Base-by-base conservation (phyloP, 2,888 invertebrate species). In the Plemyria rubiginata region DNA sequence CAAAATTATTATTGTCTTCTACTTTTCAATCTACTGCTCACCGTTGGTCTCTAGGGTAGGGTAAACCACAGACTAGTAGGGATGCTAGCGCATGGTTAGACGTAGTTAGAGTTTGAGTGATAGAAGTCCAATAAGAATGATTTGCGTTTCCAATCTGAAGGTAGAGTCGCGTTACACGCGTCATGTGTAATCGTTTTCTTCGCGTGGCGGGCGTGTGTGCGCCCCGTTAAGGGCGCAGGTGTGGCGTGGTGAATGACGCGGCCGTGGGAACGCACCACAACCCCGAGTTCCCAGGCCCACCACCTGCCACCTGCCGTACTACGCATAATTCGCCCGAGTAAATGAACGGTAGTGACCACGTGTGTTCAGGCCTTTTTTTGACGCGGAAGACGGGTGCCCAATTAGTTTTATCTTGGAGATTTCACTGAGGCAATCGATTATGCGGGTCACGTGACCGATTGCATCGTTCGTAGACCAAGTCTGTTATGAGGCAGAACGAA, bases 301-400 rank as follows among this genome's bases (percentile, higher is more conserved):
- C 49, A 48, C 49, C 87, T 87, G 88, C 88, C 92, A 90, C 91
- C 90, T 90, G 91, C 90, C 86, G 83, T 90, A 92, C 90, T 92
- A 91, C 92, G 91, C 92, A 91, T 92, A 90, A 92, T 92, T 91
- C 90, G 91, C 90, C 87, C 87, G 87, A 89, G 90, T 91, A 92
- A 92, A 90, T 90, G 92, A 91, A 92, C 92, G 92, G 92, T 92
- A 92, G 90, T 92, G 92, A 90, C 92, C 92, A 92, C 92, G 92
- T 92, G 92, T 92, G 84, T 80, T 78, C 80, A 43, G 78, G 79
- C 86, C 87, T 87, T 90, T 90, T 88, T 84, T 81, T 82, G 55
- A 88, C 86, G 87, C 91, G 92, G 91, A 92, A 92, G 89, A 88
- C 88, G 86, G 71, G 69, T 55, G 59, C 52, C 54, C 48, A 63